A percentile compares a stretch with the other conserved stretches of the same genome.
Conservation (phyloP, 2,113 vertebrate genomes). For the Naja naja region DNA sequence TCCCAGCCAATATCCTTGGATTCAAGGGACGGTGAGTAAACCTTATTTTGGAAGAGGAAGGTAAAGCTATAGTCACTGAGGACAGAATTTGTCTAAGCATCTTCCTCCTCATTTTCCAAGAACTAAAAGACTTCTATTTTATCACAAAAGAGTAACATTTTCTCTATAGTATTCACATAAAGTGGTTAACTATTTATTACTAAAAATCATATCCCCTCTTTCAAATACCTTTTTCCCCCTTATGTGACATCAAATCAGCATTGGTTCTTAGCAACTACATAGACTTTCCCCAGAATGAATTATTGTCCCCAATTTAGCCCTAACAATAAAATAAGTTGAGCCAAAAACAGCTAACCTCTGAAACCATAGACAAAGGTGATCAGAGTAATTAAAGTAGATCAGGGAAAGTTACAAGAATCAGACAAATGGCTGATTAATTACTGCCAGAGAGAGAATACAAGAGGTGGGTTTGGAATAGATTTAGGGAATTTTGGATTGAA, state of each 20-base stretch:
- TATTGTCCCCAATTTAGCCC: not conserved
- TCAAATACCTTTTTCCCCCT: not conserved
- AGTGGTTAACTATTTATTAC: not conserved
- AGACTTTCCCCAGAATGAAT: not conserved
- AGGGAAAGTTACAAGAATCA: not conserved
- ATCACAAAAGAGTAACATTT: not conserved
- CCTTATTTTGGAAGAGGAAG: not conserved
- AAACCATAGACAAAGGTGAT: not conserved
- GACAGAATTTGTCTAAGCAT: not conserved
- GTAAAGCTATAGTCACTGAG: not conserved
- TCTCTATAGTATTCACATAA: not conserved
- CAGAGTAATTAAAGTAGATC: not conserved
- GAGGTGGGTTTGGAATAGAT: not conserved
- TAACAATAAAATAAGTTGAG: not conserved
- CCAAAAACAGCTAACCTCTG: not conserved
- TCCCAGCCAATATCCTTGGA: not conserved
- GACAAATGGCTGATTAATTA: not conserved
- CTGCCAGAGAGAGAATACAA: not conserved
- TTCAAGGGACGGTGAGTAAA: not conserved
- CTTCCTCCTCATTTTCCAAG: not conserved
- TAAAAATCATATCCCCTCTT: not conserved
- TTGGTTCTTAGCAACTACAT: not conserved
- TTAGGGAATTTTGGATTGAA: not conserved
- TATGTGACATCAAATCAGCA: not conserved
- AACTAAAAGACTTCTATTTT: not conserved